These are phyloP conservation scores for Graptemys geographica DNA, from an alignment of 2,797 vertebrate species.

Conservation along the genomic window DNA sequence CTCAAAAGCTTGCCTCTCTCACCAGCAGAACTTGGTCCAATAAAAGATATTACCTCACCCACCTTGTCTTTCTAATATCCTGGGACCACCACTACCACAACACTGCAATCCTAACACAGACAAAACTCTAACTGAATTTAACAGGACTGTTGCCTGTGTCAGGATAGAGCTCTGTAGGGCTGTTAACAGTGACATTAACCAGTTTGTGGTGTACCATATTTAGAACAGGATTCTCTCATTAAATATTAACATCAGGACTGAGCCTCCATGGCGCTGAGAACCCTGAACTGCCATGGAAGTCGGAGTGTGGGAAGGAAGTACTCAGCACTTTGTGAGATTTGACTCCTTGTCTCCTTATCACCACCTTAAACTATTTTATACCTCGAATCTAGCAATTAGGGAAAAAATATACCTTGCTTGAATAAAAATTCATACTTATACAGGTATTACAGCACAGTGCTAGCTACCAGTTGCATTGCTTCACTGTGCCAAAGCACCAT, in stretches of 20 bases:
- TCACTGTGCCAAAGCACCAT: slow-evolving; percentile 30
- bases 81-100: neutral
- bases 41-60: too few species aligned
- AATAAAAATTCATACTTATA: neutral
- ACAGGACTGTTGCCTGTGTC: neutral
- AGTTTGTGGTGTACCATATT: neutral
- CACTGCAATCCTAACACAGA: neutral
- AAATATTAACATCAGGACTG: neutral
- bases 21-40: too few species aligned
- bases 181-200: neutral
- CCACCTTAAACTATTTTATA: neutral
- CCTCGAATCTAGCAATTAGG: neutral
- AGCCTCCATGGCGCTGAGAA: neutral
- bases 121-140: neutral
- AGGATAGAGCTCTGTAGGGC: neutral
- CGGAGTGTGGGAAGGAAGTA: neutral
- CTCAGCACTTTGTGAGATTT: neutral
- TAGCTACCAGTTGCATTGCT: slow-evolving; percentile 21
- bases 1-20: too few species aligned
- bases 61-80: neutral
- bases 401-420: neutral
- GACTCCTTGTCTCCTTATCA: neutral
- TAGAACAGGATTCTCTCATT: neutral
- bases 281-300: neutral
- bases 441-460: neutral